phyloP scores from a whole-genome alignment of 2,113 vertebrate genomes.

The Rhinoptilus africanus region DNA sequence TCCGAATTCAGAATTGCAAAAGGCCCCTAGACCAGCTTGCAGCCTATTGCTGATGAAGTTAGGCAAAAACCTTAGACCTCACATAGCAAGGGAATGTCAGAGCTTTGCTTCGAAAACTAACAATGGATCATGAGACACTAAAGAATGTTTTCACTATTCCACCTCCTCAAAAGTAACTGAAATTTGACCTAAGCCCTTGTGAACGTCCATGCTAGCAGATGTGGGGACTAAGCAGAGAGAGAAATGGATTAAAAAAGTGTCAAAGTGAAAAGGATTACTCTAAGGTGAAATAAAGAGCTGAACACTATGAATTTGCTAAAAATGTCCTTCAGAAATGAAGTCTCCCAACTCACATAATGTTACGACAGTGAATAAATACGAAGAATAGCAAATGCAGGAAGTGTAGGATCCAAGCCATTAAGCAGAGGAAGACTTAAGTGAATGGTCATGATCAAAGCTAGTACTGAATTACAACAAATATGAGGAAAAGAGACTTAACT shows the following conservation, averaged over 20 bases:
- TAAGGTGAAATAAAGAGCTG: background rate
- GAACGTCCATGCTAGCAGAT: background rate
- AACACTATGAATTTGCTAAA: background rate
- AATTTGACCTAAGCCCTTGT: background rate
- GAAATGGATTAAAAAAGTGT: background rate
- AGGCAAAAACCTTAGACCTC: background rate
- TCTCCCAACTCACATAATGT: background rate
- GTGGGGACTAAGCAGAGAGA: background rate
- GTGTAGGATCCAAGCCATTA: background rate
- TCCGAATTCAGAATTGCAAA: background rate
- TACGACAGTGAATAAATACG: background rate
- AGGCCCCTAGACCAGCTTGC: background rate
- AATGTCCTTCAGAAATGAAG: background rate
- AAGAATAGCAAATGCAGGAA: background rate
- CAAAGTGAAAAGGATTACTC: background rate
- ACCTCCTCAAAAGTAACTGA: background rate
- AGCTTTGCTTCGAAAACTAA: background rate
- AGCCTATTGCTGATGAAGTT: background rate
- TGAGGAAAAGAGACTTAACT: background rate
- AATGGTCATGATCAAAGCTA: slow-evolving; percentile 20
- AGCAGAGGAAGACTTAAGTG: background rate
- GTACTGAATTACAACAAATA: background rate
- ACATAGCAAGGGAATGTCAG: background rate
- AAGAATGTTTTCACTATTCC: background rate
- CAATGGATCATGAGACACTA: background rate